Percentiles rank a stretch among this genome's conserved stretches.
phyloP scores from a whole-genome alignment of 92 coral and sea anemone species.

The Epizoanthus illoricatus region DNA sequence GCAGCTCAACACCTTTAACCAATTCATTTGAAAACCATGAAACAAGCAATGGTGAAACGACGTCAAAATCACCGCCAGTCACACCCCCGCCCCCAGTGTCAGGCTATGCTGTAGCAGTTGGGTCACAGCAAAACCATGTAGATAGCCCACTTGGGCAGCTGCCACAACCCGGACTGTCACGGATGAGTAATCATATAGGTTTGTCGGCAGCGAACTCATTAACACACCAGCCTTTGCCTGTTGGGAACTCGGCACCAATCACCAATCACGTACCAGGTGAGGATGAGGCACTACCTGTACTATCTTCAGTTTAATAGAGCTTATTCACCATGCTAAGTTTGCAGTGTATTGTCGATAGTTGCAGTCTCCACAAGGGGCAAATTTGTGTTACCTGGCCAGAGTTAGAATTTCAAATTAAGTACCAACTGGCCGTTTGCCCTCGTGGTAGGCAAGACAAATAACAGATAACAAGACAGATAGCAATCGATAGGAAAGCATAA shows the following conservation, averaged over 20 bases:
- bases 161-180: constrained; percentile 48
- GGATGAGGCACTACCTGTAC: neutral
- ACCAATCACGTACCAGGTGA: constrained; percentile 39
- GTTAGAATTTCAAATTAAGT: no score
- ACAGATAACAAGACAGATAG: no score
- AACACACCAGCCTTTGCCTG: constrained; percentile 41
- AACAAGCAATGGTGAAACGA: constrained; percentile 75
- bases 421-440: no score
- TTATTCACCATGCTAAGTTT: no score
- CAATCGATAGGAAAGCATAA: no score
- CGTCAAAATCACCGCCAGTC: constrained; percentile 52
- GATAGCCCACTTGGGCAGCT: constrained; percentile 59
- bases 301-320: neutral
- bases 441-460: no score
- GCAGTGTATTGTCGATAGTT: no score
- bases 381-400: no score
- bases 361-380: no score
- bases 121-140: constrained; percentile 86
- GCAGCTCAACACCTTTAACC: constrained; percentile 54
- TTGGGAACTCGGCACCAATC: constrained; percentile 40
- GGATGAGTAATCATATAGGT: constrained; percentile 73
- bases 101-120: constrained; percentile 95
- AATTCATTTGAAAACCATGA: constrained; percentile 84
- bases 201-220: constrained; percentile 45
- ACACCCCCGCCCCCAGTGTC: constrained; percentile 95